Percentiles rank a stretch among this genome's conserved stretches.
phyloP scores from a whole-genome alignment of 92 coral and sea anemone genomes.

The Micromussa lordhowensis region DNA sequence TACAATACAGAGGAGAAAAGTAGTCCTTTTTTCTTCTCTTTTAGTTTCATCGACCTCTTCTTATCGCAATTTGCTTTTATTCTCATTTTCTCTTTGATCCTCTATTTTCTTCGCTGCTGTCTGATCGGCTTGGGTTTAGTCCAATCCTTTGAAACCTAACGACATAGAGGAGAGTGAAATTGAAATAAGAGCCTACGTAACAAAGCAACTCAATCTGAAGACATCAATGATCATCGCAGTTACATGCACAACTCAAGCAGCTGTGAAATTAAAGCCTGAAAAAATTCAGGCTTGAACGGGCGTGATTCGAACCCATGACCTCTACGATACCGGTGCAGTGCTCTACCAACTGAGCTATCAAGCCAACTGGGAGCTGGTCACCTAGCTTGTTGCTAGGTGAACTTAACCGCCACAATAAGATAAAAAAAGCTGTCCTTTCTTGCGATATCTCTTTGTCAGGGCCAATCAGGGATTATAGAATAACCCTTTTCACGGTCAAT shows the following conservation, averaged over 20 bases:
- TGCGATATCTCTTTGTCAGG: background rate
- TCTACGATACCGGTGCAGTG: no score
- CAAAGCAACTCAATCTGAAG: background rate
- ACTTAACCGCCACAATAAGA: background rate
- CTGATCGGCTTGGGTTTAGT: background rate
- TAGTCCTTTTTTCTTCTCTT: background rate
- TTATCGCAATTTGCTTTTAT: background rate
- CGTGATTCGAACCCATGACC: no score
- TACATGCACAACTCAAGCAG: no score
- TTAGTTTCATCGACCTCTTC: background rate
- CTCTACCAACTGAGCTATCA: no score
- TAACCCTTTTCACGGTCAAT: no score
- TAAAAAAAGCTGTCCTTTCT: background rate
- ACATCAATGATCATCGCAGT: no score
- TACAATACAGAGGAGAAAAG: background rate
- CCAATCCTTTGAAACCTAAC: background rate
- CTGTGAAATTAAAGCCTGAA: no score
- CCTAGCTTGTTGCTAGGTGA: background rate
- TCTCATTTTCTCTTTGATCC: background rate
- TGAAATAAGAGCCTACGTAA: background rate
- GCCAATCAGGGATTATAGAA: background rate
- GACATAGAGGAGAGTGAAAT: background rate
- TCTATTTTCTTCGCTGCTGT: background rate
- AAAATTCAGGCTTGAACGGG: no score
- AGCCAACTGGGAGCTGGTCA: no score